Evolutionary conservation across 2,113 vertebrate species (phyloP).

Genomic region (Pitta sordida): DNA sequence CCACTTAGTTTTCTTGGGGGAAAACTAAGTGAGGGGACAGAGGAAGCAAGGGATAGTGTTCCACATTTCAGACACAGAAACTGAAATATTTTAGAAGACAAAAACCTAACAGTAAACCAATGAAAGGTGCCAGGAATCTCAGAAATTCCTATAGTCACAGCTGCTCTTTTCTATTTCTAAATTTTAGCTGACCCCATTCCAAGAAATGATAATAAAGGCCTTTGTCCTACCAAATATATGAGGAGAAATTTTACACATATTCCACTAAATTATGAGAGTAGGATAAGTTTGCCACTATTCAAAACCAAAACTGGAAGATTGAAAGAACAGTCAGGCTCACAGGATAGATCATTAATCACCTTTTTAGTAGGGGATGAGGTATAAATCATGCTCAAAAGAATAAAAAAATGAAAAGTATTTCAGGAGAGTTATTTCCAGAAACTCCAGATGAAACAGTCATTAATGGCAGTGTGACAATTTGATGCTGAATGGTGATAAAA

Average conservation of each 20-base stretch:
- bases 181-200: neutral
- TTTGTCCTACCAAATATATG: fast-evolving
- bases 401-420: neutral
- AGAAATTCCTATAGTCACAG: neutral
- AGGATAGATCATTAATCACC: neutral
- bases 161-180: neutral
- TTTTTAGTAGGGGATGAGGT: neutral
- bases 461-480: neutral
- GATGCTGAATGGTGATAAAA: neutral
- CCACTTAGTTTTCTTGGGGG: neutral
- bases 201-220: neutral
- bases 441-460: neutral
- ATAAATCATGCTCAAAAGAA: neutral
- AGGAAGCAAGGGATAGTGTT: neutral
- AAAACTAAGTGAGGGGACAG: fast-evolving
- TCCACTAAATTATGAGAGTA: neutral
- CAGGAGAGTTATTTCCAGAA: neutral
- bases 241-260: neutral
- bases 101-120: neutral
- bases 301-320: neutral
- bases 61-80: neutral
- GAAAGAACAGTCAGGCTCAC: neutral
- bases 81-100: neutral
- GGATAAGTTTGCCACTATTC: neutral
- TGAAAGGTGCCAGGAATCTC: neutral